Evolutionary conservation across 2,888 invertebrate genomes (phyloP), one percentile per base, ranked within the genome.

Genomic region (Caenorhabditis afra): DNA sequence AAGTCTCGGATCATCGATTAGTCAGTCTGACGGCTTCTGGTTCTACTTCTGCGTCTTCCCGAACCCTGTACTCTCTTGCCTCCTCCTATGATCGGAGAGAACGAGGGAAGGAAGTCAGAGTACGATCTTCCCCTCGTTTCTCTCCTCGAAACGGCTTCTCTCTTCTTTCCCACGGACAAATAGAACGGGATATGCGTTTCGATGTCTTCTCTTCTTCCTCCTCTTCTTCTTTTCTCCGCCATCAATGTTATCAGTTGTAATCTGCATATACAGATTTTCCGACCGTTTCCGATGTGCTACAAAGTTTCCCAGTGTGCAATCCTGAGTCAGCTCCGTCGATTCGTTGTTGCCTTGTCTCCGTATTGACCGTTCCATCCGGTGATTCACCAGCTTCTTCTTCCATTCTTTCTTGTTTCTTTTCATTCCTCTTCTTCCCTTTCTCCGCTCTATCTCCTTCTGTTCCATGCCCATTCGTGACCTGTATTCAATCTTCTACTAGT

Each of bases 21-120:
- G 64, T 71, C 49, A 47, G n/a, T 41, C 37, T 14, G 70, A 64
- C 71, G 41, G 61, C 70, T 71, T 71, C 70, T 55, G 20, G 23
- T 10, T 49, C 16, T 49, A 11, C 41, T 5, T 62, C 70, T 71
- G 55, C 1, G 29, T 57, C 18, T 71, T 47, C 47, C 23, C 29
- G n/a, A 20, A 23, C 20, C 14, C n/a, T 41, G 1, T 53, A 50
- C 59, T 52, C 44, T 68, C 49, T 37, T 11, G 35, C n/a, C n/a
- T n/a, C n/a, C n/a, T n/a, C n/a, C n/a, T 29, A 29, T 37, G 57
- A 55, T 50, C 37, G 67, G 29, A 66, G 55, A 53, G 67, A 53
- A 29, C 16, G 52, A 52, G 49, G 22, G 12, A 52, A 29, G 12
- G 22, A 29, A 49, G 11, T 11, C 5, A 22, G 52, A 52, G 52